phyloP scores from a whole-genome alignment of 53 echinoderm and acorn worm genomes.

The Henricia sp. region DNA sequence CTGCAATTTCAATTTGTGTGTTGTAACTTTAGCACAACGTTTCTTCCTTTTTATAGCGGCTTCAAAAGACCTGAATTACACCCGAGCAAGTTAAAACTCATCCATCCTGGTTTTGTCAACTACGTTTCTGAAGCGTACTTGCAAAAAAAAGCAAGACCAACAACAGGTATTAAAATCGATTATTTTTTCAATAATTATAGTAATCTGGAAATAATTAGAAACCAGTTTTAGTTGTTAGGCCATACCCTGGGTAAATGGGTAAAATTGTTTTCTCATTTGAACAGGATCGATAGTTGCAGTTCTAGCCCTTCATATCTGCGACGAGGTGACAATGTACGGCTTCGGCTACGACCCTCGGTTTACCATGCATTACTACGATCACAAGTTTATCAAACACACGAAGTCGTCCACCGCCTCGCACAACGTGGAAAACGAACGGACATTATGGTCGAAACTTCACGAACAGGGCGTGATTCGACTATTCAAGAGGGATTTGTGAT shows the following conservation, averaged over 20 bases:
- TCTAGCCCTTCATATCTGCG: slow-evolving; percentile 83
- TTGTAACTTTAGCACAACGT: background rate
- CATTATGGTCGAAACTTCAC: slow-evolving; percentile 79
- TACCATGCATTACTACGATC: slow-evolving; percentile 88
- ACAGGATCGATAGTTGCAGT: slow-evolving; percentile 82
- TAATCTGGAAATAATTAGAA: background rate
- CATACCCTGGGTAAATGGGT: too few species aligned
- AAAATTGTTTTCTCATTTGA: background rate
- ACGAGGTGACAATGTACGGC: slow-evolving; percentile 89
- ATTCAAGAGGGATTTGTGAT: slow-evolving; percentile 75
- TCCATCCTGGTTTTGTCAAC: slow-evolving; percentile 85
- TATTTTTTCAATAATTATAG: background rate
- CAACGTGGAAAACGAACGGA: slow-evolving; percentile 86
- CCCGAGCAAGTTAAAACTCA: slow-evolving; percentile 52
- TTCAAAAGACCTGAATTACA: slow-evolving; percentile 63
- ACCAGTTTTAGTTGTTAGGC: background rate
- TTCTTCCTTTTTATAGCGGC: slow-evolving; percentile 53
- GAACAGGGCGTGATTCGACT: slow-evolving; percentile 78
- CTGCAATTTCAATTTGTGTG: too few species aligned
- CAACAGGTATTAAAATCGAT: slow-evolving; percentile 73
- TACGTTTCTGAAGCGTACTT: slow-evolving; percentile 77
- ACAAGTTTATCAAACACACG: slow-evolving; percentile 71
- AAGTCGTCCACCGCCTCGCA: slow-evolving; percentile 75
- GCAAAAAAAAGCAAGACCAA: slow-evolving; percentile 77
- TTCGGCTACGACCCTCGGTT: slow-evolving; percentile 89